Conservation (phyloP, 1,140 invertebrate species). For the Dinoponera quadriceps region DNA sequence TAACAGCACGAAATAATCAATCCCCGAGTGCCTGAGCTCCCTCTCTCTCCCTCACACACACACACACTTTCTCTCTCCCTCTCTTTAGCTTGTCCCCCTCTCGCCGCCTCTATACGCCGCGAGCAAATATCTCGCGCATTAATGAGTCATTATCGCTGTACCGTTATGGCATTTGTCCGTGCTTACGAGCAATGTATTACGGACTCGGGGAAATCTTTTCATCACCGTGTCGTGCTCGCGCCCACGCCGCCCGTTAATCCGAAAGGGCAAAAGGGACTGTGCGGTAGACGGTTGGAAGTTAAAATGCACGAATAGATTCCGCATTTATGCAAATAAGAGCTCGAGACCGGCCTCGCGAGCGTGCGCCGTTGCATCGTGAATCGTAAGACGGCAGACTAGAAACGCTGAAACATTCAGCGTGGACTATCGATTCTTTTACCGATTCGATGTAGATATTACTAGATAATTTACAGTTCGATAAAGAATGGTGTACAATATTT, state of each 20-base stretch:
- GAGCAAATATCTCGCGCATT: conserved; percentile 73
- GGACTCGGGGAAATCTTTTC: conserved; percentile 71
- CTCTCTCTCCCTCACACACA: background rate
- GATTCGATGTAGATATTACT: background rate
- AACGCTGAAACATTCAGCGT: background rate
- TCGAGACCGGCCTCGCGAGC: background rate
- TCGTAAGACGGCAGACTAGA: background rate
- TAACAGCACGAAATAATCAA: conserved; percentile 75
- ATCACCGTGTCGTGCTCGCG: conserved; percentile 50
- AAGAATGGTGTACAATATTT: background rate
- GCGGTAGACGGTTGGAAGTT: background rate
- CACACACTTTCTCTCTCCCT: background rate
- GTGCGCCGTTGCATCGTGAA: too few species aligned
- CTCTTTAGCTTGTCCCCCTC: background rate
- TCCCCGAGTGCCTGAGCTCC: conserved; percentile 62
- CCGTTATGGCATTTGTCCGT: conserved; percentile 72
- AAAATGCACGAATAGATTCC: background rate
- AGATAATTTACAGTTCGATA: background rate
- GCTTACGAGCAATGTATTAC: conserved; percentile 67
- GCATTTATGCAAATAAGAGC: background rate
- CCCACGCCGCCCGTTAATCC: conserved; percentile 56
- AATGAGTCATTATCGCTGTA: conserved; percentile 74
- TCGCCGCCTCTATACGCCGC: conserved; percentile 10
- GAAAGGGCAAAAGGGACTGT: background rate
- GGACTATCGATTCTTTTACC: background rate